Conservation (phyloP, 2,888 invertebrate genomes). For the Pandemis heparana region DNA sequence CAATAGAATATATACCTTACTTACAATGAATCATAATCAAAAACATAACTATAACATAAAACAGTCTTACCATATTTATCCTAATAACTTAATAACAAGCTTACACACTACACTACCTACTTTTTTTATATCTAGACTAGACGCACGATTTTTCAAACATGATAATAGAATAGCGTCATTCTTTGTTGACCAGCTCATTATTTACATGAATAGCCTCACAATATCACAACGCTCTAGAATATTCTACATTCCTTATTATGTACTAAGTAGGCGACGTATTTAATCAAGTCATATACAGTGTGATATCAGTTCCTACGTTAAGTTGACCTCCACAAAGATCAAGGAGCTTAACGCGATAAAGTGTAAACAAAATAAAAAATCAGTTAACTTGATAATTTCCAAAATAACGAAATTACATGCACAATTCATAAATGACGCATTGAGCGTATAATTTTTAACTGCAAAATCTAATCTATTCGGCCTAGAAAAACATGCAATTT, state of each 20-base stretch:
- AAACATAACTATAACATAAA: conserved; percentile 5
- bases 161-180: conserved; percentile 20
- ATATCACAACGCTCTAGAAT: conserved; percentile 6
- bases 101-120: neutral
- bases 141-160: neutral
- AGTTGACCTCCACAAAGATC: conserved; percentile 12
- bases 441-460: too few relatives aligned
- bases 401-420: too few relatives aligned
- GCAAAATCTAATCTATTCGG: neutral
- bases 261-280: neutral
- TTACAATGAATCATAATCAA: neutral
- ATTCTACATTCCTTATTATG: neutral
- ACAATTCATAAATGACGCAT: too few relatives aligned
- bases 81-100: conserved; percentile 5
- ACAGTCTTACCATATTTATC: conserved; percentile 13
- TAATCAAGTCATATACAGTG: neutral
- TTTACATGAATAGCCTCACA: conserved; percentile 6
- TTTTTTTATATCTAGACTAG: neutral
- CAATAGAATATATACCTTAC: neutral
- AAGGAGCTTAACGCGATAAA: neutral
- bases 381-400: neutral
- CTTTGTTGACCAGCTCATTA: neutral
- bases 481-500: neutral
- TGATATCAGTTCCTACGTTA: neutral
- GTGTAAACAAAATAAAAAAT: neutral